Conservation (phyloP, 2,797 vertebrate genomes). For the Buphagus erythrorhynchus region DNA sequence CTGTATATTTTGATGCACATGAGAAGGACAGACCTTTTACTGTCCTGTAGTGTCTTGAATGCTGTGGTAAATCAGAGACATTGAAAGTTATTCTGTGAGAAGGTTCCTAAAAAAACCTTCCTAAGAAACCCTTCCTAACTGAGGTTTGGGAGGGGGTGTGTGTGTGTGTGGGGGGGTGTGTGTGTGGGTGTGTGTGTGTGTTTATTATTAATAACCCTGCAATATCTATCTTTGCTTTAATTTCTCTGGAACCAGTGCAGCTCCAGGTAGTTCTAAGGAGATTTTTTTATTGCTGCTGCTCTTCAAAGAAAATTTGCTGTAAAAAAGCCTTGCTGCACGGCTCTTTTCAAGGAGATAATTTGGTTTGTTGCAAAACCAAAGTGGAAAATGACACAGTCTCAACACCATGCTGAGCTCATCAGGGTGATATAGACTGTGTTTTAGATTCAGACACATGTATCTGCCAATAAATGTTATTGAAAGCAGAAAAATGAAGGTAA, state of each 20-base stretch:
- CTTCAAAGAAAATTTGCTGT: background rate
- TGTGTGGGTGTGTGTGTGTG: background rate
- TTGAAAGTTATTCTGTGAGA: background rate
- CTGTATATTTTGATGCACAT: background rate
- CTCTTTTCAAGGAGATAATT: background rate
- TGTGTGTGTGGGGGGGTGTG: background rate
- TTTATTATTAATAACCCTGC: background rate
- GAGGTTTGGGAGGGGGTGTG: fast-evolving
- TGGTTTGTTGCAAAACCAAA: background rate
- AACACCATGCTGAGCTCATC: background rate
- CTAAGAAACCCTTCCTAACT: background rate
- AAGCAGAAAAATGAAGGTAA: background rate
- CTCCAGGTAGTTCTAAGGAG: background rate
- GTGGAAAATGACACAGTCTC: background rate
- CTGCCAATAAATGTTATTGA: background rate
- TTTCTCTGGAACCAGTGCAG: background rate
- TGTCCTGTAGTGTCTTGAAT: background rate
- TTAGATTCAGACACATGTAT: background rate
- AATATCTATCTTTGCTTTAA: background rate
- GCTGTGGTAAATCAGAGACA: background rate
- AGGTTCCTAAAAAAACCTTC: background rate
- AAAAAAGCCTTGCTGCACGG: background rate
- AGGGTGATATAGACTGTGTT: background rate
- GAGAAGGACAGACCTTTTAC: background rate
- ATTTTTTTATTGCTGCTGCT: background rate